Conservation (phyloP, 2,797 vertebrate species). For the Varecia variegata region DNA sequence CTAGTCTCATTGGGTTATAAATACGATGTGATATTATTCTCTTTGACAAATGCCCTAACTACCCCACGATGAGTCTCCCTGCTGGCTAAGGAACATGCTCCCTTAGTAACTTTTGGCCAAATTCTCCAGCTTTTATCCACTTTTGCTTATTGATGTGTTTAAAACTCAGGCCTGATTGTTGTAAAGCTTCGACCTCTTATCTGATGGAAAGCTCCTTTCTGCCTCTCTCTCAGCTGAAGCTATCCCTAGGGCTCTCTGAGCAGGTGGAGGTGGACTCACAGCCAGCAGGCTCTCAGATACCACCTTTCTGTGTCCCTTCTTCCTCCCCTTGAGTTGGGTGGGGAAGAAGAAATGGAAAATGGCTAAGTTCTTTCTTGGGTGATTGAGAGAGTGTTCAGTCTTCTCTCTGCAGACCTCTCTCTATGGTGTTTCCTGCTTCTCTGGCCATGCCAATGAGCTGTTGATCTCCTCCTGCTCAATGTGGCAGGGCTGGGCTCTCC, state of each 20-base stretch:
- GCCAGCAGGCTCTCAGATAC: background rate
- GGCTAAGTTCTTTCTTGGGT: background rate
- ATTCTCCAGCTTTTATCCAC: background rate
- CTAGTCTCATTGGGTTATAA: background rate
- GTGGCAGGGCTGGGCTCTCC: rapidly evolving
- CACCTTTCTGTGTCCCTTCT: background rate
- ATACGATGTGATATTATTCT: background rate
- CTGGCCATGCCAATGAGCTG: background rate
- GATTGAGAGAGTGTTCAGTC: background rate
- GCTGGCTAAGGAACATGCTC: background rate
- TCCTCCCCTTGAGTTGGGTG: background rate
- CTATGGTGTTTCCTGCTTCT: background rate
- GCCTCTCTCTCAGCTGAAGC: background rate
- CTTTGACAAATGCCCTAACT: background rate
- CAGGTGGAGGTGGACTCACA: background rate
- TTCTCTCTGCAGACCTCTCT: background rate
- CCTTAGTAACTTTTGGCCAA: background rate
- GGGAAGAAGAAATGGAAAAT: background rate
- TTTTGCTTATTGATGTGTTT: background rate
- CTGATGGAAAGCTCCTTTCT: background rate
- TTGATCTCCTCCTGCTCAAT: background rate
- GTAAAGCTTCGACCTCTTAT: background rate
- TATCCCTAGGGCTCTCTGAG: background rate
- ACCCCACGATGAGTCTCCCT: background rate
- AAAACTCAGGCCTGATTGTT: background rate